phyloP scores from a whole-genome alignment of 2,888 invertebrate genomes.

The Trissolcus japonicus region DNA sequence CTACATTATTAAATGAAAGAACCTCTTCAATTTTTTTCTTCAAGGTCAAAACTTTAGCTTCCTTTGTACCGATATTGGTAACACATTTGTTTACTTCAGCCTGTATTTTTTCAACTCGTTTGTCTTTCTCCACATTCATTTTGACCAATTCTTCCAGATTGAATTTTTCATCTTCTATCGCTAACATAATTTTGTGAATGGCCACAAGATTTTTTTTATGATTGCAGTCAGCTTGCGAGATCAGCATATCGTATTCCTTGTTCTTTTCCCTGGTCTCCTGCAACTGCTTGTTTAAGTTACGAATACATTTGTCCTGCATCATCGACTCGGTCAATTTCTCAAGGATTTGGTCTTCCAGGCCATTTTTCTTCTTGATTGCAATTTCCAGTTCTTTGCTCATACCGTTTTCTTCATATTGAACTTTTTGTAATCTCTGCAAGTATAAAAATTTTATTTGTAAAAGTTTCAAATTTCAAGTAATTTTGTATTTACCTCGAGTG shows the following conservation, averaged over 20 bases:
- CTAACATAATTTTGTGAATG: conserved; percentile 78
- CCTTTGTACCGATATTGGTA: conserved; percentile 76
- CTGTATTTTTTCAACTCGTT: conserved; percentile 75
- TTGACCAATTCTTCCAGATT: conserved; percentile 73
- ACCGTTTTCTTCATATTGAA: conserved; percentile 75
- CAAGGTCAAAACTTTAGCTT: conserved; percentile 77
- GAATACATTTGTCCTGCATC: conserved; percentile 82
- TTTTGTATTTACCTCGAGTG: conserved; percentile 54
- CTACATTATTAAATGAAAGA: neutral
- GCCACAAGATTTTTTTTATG: conserved; percentile 79
- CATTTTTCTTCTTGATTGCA: conserved; percentile 78
- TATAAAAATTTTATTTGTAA: neutral
- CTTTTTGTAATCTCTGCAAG: conserved; percentile 78
- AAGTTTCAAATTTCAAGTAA: neutral
- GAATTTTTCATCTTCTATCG: conserved; percentile 62
- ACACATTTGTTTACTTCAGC: conserved; percentile 77
- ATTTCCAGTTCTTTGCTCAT: conserved; percentile 78
- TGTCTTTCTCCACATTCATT: conserved; percentile 74
- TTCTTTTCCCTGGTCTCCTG: conserved; percentile 76
- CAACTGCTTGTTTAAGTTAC: conserved; percentile 77
- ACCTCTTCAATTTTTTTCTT: conserved; percentile 78
- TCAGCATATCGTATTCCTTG: conserved; percentile 78
- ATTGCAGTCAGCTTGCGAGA: conserved; percentile 79
- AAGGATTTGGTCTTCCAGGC: conserved; percentile 82
- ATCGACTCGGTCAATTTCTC: conserved; percentile 82